Evolutionary conservation across 2,888 invertebrate species (phyloP).

Genomic region (Synergus laeviventris): DNA sequence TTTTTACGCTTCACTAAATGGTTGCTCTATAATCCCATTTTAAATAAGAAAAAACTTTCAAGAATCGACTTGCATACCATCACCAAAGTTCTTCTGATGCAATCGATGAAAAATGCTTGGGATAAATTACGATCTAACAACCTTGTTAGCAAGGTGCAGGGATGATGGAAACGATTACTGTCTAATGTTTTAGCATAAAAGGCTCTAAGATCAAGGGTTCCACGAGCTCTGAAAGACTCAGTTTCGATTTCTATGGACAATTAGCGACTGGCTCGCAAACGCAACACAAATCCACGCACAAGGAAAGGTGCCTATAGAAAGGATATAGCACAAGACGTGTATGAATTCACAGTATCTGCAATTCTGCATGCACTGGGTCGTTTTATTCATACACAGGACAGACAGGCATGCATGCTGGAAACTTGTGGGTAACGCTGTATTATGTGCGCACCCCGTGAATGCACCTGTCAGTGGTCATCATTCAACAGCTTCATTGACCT

Average conservation of each 20-base stretch:
- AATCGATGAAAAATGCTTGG: slow-evolving; percentile 16
- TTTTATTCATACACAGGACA: slow-evolving; percentile 45
- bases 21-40: too few relatives aligned
- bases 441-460: slow-evolving; percentile 63
- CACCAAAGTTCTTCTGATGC: slow-evolving; percentile 4
- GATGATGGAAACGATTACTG: slow-evolving; percentile 2
- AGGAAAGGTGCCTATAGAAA: neutral
- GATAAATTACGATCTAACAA: slow-evolving; percentile 16
- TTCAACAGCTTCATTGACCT: slow-evolving; percentile 71
- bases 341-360: slow-evolving; percentile 17
- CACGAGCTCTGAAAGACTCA: slow-evolving; percentile 42
- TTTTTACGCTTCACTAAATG: too few relatives aligned
- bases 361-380: slow-evolving; percentile 38
- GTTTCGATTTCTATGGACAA: slow-evolving; percentile 59
- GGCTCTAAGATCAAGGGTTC: slow-evolving; percentile 1
- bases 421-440: slow-evolving; percentile 57
- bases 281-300: slow-evolving; percentile 4
- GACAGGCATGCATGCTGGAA: slow-evolving; percentile 49
- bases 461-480: slow-evolving; percentile 70
- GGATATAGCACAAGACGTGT: neutral
- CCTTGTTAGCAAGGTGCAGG: too few relatives aligned
- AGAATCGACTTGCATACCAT: neutral
- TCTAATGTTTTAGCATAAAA: slow-evolving; percentile 28
- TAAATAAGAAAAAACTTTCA: slow-evolving; percentile 1
- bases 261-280: slow-evolving; percentile 47